Conservation (phyloP, 2,113 vertebrate species). For the Chelonoidis abingdonii region DNA sequence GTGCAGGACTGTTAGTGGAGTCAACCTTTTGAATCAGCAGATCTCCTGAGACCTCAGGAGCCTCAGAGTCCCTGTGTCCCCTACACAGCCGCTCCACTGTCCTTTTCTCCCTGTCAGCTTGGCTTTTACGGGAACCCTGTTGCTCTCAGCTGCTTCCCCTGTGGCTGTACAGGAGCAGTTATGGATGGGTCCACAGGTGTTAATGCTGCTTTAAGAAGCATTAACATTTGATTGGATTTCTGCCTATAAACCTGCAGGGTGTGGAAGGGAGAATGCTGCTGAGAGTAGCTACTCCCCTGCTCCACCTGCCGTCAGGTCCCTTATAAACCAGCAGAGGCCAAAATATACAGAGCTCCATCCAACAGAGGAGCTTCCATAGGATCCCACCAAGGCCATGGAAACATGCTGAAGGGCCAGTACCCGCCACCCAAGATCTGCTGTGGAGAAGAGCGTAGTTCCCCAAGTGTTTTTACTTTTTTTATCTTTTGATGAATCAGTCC, state of each 20-base stretch:
- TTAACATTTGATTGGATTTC: background rate
- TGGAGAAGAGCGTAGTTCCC: background rate
- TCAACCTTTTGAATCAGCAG: background rate
- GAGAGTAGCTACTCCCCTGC: conserved; percentile 28
- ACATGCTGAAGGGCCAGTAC: background rate
- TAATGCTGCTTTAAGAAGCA: background rate
- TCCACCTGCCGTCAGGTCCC: conserved; percentile 31
- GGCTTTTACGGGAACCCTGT: background rate
- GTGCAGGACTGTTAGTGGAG: background rate
- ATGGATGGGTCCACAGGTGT: background rate
- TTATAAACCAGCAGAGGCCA: accelerated
- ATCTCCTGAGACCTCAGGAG: background rate
- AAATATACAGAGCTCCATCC: background rate
- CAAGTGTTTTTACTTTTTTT: background rate
- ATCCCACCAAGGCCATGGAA: background rate
- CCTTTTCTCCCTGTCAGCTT: background rate
- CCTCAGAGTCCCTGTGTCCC: background rate
- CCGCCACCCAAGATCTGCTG: background rate
- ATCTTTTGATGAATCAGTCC: conserved; percentile 73
- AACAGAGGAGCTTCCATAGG: background rate
- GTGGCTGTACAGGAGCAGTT: background rate
- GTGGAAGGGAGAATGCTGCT: background rate
- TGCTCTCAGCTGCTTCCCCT: background rate
- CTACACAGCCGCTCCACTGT: background rate
- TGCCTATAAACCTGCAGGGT: background rate